Base-by-base conservation (phyloP, 2,888 invertebrate genomes). In the Coecobrya sp. region DNA sequence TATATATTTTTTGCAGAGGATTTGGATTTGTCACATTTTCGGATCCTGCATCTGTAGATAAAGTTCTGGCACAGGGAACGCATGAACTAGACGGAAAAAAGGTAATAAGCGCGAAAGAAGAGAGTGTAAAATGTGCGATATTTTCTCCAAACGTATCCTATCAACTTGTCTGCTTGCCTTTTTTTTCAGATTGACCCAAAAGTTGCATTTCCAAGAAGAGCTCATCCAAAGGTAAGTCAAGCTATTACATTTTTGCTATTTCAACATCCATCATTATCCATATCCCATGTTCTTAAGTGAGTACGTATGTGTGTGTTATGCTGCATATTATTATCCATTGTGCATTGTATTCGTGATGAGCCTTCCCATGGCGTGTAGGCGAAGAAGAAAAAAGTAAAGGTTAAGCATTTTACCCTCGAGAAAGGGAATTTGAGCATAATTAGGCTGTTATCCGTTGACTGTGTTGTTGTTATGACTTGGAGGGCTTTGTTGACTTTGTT, bases 11-110 rank as follows among this genome's bases (percentile, higher is more conserved):
- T 97, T 97, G 94, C 97, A 99, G 99, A 97, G 99, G 99, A 96
- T 99, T 99, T 96, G 99, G 99, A 96, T 99, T 99, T 97, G 99
- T 99, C 97, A 99, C 99, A 96, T 99, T 99, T 97, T 98, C 98
- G 96, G 99, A 99, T 97, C 98, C 99, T 96, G 97, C 98, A 96
- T 98, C 99, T 97, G 99, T 99, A 97, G 99, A 99, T 97, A 99
- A 99, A 97, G 99, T 99, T 96, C 97, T 99, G 97, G 98, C 98
- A 96, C 98, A 98, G 97, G 98, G 98, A 96, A 98, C 98, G 96
- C 99, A 99, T 97, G 99, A 99, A 97, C 97, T 99, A 97, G 99
- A 99, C 97, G 99, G 99, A 96, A 99, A 99, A 97, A 99, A 99
- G 98, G 99, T 99, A 97, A 91, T 82, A 25, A 79, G 13, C 25